These are phyloP conservation scores for Diploscapter pachys DNA, from an alignment of 1,140 invertebrate genomes.

Conservation along the genomic window DNA sequence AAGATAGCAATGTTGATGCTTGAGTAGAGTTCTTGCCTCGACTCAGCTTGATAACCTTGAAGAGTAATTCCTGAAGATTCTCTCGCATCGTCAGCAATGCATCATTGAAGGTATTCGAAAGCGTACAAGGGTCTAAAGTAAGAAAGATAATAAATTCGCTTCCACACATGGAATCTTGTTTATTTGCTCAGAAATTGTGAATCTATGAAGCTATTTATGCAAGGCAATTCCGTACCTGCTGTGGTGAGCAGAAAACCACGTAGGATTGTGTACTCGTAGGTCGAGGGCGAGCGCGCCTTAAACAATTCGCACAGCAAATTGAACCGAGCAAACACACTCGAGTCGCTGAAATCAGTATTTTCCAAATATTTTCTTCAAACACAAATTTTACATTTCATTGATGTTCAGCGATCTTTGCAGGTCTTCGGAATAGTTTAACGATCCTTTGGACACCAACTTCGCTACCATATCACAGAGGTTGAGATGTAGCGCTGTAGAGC, in stretches of 20 bases:
- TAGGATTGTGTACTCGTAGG: slow-evolving; percentile 22
- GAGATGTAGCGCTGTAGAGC: neutral
- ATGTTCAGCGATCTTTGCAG: neutral
- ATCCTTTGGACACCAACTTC: slow-evolving; percentile 15
- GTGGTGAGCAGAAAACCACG: slow-evolving; percentile 10
- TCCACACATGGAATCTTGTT: neutral
- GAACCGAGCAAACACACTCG: slow-evolving; percentile 1
- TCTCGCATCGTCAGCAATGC: slow-evolving; percentile 7
- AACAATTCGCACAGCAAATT: slow-evolving; percentile 16
- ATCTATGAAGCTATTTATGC: neutral
- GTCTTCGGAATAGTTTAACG: slow-evolving; percentile 13
- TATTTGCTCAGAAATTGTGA: neutral
- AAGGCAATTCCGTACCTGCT: slow-evolving; percentile 7
- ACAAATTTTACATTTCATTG: slow-evolving; percentile 10
- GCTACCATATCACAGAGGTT: slow-evolving; percentile 17
- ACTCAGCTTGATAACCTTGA: slow-evolving; percentile 19
- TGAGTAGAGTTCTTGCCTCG: slow-evolving; percentile 7
- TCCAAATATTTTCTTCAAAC: too few species aligned
- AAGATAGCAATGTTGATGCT: slow-evolving; percentile 4
- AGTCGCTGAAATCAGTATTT: slow-evolving; percentile 5
- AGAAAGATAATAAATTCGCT: neutral
- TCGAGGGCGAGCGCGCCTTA: slow-evolving; percentile 13
- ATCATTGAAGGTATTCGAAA: slow-evolving; percentile 22
- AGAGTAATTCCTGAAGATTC: slow-evolving; percentile 13
- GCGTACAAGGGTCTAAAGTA: slow-evolving; percentile 18